A percentile compares a stretch with the other conserved stretches of the same genome.
Evolutionary conservation across 2,113 vertebrate genomes (phyloP).

Genomic region (Anhinga rufa): DNA sequence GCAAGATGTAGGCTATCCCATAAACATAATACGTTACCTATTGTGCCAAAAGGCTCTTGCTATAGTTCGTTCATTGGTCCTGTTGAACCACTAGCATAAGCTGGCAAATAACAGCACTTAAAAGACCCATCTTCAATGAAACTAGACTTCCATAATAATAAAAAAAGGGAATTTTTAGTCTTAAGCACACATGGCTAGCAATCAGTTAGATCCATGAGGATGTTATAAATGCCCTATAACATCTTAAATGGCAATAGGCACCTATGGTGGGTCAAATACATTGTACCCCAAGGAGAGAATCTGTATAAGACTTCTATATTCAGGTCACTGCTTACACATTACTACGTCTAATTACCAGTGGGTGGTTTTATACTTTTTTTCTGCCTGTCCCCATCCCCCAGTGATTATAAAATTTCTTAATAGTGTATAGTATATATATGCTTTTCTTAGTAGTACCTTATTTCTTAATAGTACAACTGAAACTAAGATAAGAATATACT

Average conservation of each 20-base stretch:
- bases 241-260: background rate
- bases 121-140: background rate
- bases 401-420: background rate
- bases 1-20: background rate
- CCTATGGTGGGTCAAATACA: background rate
- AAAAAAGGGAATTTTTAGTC: background rate
- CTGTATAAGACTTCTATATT: background rate
- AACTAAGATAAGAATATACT: background rate
- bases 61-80: accelerated
- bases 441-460: background rate
- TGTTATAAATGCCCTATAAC: background rate
- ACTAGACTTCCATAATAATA: background rate
- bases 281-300: background rate
- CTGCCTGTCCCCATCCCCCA: accelerated
- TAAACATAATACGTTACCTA: background rate
- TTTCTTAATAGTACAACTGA: background rate
- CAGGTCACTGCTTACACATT: background rate
- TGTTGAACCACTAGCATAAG: background rate
- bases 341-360: background rate
- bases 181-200: background rate
- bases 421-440: too few relatives aligned
- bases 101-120: background rate
- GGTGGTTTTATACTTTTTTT: background rate
- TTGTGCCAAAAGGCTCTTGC: background rate
- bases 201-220: background rate